Evolutionary conservation across 2,797 vertebrate species (phyloP).

Genomic region (Pseudopleuronectes americanus): DNA sequence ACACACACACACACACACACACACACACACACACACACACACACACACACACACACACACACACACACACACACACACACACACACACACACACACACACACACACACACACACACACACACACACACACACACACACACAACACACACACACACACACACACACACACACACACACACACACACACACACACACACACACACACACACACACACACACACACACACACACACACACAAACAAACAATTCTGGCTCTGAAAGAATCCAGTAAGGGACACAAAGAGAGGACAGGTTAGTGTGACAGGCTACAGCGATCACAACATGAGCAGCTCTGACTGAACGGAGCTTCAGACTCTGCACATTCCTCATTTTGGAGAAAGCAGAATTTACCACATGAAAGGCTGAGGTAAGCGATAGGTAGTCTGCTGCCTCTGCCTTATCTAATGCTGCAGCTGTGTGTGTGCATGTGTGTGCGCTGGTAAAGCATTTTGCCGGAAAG

Average conservation of each 20-base stretch:
- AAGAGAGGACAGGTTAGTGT: slow-evolving; percentile 55
- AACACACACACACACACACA: neutral
- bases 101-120: slow-evolving; percentile 20
- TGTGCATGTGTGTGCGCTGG: slow-evolving; percentile 13
- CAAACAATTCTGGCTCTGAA: slow-evolving; percentile 16
- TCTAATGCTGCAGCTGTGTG: slow-evolving; percentile 72
- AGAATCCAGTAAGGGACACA: slow-evolving; percentile 48
- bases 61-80: slow-evolving; percentile 21
- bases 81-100: slow-evolving; percentile 9
- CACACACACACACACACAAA: slow-evolving; percentile 8
- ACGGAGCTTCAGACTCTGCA: slow-evolving; percentile 56
- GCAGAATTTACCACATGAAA: slow-evolving; percentile 66
- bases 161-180: slow-evolving; percentile 23
- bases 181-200: slow-evolving; percentile 3
- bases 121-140: slow-evolving; percentile 18
- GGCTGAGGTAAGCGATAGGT: slow-evolving; percentile 58
- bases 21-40: slow-evolving; percentile 12
- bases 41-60: slow-evolving; percentile 16
- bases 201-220: slow-evolving; percentile 25
- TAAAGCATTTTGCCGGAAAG: slow-evolving; percentile 38
- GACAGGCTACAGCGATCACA: slow-evolving; percentile 52
- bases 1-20: slow-evolving; percentile 15
- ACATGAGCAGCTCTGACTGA: slow-evolving; percentile 53
- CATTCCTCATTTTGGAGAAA: slow-evolving; percentile 51
- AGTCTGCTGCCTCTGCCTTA: slow-evolving; percentile 67